Evolutionary conservation across 2,888 invertebrate genomes (phyloP).

Genomic region (Anticlea derivata): DNA sequence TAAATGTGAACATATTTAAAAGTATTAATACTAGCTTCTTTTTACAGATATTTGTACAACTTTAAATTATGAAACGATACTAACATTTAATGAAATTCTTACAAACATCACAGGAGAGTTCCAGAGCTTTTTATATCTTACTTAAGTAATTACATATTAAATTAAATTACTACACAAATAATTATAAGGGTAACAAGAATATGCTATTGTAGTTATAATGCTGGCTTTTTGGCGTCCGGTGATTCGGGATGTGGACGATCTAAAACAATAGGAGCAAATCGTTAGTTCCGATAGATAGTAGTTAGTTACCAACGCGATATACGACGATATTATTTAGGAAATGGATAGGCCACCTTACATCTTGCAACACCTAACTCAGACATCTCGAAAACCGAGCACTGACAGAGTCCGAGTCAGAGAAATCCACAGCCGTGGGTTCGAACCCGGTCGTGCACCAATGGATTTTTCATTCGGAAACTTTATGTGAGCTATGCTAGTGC

Average conservation of each 20-base stretch:
- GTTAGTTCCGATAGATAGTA: not conserved
- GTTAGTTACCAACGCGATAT: no score
- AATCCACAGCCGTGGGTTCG: no score
- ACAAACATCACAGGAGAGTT: constrained; percentile 83
- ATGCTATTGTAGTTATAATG: constrained; percentile 70
- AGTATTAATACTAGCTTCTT: constrained; percentile 22
- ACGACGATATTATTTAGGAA: no score
- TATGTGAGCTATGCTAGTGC: no score
- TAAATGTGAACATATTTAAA: constrained; percentile 42
- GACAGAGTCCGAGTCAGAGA: no score
- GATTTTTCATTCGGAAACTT: no score
- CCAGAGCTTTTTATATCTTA: constrained; percentile 64
- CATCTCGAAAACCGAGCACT: no score
- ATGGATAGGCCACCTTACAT: no score
- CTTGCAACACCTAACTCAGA: no score
- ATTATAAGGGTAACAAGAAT: constrained; percentile 40
- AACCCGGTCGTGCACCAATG: no score
- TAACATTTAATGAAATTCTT: constrained; percentile 62
- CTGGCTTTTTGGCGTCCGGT: constrained; percentile 79
- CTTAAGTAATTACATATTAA: no score
- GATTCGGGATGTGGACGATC: constrained; percentile 78
- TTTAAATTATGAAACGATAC: constrained; percentile 29
- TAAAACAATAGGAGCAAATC: constrained; percentile 54
- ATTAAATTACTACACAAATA: constrained; percentile 2
- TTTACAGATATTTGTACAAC: constrained; percentile 47